phyloP scores from a whole-genome alignment of 2,888 invertebrate species.

The Synanthedon andrenaeformis region DNA sequence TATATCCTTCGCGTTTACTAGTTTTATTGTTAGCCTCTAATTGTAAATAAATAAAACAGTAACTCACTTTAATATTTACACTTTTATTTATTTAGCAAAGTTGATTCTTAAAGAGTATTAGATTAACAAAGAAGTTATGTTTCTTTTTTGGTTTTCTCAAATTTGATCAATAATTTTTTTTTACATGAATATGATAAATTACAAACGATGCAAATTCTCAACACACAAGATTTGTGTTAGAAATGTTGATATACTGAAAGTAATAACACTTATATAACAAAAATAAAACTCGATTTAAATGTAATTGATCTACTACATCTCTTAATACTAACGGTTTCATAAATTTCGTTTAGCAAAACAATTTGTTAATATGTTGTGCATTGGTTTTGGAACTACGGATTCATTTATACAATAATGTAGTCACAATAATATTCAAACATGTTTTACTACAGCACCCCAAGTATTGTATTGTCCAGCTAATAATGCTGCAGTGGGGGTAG shows the following conservation, averaged over 20 bases:
- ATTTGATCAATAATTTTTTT: neutral
- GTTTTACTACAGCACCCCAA: slow-evolving; percentile 63
- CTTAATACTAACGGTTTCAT: slow-evolving; percentile 9
- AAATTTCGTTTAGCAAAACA: slow-evolving; percentile 34
- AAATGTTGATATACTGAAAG: neutral
- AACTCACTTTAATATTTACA: neutral
- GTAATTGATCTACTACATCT: neutral
- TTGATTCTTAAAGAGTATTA: too few relatives aligned
- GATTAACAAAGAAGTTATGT: too few relatives aligned
- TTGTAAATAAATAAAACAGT: neutral
- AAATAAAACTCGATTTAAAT: neutral
- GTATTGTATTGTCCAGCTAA: slow-evolving; percentile 55
- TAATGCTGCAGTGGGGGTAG: slow-evolving; percentile 41
- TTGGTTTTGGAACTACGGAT: slow-evolving; percentile 43
- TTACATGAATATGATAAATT: neutral
- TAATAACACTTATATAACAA: neutral
- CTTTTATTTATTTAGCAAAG: too few relatives aligned
- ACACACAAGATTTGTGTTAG: neutral
- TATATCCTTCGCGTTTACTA: too few relatives aligned
- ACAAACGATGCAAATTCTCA: neutral
- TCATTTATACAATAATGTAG: slow-evolving; percentile 41
- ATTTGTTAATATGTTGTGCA: slow-evolving; percentile 31
- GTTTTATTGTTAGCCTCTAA: neutral
- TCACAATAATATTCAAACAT: slow-evolving; percentile 35
- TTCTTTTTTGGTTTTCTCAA: too few relatives aligned